These are phyloP conservation scores for Leucoraja ocellata DNA, from an alignment of 2,797 vertebrate genomes.

Conservation along the genomic window DNA sequence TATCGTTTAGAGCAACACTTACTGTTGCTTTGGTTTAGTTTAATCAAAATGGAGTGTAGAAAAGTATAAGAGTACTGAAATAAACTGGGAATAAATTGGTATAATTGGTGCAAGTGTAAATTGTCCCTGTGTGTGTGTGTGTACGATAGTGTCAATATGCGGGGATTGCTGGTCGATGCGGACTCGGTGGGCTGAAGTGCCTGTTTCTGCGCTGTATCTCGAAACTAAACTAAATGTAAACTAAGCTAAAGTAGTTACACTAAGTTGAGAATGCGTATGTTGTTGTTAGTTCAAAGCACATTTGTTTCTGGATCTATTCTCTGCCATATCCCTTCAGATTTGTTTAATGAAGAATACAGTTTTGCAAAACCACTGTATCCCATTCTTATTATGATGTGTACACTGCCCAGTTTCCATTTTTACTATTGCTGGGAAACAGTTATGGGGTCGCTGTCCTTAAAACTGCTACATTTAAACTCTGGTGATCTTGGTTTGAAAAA, in stretches of 20 bases:
- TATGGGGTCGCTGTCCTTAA: background rate
- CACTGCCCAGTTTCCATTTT: background rate
- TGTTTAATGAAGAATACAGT: background rate
- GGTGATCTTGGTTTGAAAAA: conserved; percentile 21
- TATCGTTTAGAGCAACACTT: background rate
- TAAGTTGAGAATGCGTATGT: background rate
- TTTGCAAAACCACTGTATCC: conserved; percentile 2
- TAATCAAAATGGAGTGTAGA: background rate
- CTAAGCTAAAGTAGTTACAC: background rate
- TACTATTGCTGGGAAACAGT: background rate
- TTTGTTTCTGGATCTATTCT: background rate
- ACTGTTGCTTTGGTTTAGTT: background rate
- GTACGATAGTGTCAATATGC: too few species aligned
- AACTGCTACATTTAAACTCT: background rate
- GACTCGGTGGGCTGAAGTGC: too few species aligned
- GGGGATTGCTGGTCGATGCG: too few species aligned
- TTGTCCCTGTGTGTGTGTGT: too few species aligned
- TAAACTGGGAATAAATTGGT: background rate
- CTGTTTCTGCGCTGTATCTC: too few species aligned
- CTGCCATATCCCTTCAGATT: background rate
- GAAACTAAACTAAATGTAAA: too few species aligned
- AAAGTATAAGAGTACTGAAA: background rate
- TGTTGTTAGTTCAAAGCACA: background rate
- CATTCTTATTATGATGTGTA: background rate
- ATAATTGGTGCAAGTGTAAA: too few species aligned